Evolutionary conservation across 2,113 vertebrate species (phyloP).

Genomic region (Pogonocichla stellata): DNA sequence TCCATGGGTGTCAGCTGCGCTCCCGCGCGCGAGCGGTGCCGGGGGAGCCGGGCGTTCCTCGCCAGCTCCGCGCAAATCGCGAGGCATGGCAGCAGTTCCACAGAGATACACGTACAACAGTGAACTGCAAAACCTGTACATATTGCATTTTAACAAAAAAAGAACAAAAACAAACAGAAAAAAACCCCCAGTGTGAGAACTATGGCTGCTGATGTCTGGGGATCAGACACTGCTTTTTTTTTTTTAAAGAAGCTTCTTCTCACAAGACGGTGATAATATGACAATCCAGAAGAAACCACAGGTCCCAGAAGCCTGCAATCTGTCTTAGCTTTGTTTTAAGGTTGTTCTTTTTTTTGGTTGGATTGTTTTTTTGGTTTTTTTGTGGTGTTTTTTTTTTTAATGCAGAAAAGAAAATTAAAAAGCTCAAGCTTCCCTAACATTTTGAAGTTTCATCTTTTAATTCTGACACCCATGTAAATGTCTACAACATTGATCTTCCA

Average conservation of each 20-base stretch:
- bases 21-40: slow-evolving; percentile 52
- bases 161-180: slow-evolving; percentile 66
- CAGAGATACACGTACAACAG: slow-evolving; percentile 70
- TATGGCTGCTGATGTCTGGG: slow-evolving; percentile 71
- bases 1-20: slow-evolving; percentile 73
- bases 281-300: slow-evolving; percentile 75
- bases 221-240: slow-evolving; percentile 59
- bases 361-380: background rate
- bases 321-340: slow-evolving; percentile 23
- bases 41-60: slow-evolving; percentile 24
- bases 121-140: slow-evolving; percentile 76
- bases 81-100: slow-evolving; percentile 78
- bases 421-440: slow-evolving; percentile 72
- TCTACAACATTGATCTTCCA: slow-evolving; percentile 81
- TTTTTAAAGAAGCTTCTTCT: slow-evolving; percentile 70
- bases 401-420: slow-evolving; percentile 67
- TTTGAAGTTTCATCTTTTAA: slow-evolving; percentile 76
- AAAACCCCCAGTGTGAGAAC: slow-evolving; percentile 50
- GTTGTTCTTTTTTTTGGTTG: background rate
- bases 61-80: slow-evolving; percentile 55
- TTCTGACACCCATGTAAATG: slow-evolving; percentile 79
- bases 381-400: too few relatives aligned
- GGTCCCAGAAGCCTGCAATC: slow-evolving; percentile 64
- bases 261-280: slow-evolving; percentile 43
- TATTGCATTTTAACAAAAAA: slow-evolving; percentile 71